Evolutionary conservation across 2,888 invertebrate species (phyloP).

Genomic region (Meta bourneti): DNA sequence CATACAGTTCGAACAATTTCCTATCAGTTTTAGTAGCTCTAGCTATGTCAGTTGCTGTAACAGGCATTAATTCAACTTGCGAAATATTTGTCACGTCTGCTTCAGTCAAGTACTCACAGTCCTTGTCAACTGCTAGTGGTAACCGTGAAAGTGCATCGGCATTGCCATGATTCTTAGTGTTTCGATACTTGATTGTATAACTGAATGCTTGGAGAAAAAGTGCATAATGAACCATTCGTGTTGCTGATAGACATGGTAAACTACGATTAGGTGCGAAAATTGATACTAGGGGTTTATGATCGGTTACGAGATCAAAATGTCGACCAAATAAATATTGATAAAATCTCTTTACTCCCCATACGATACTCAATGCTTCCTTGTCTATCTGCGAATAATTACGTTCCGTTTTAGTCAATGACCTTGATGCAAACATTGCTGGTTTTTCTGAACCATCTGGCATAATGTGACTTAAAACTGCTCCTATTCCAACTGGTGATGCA

Average conservation of each 20-base stretch:
- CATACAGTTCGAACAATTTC: constrained; percentile 65
- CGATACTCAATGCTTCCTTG: constrained; percentile 80
- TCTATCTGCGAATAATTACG: constrained; percentile 80
- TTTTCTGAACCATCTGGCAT: constrained; percentile 79
- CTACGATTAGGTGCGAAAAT: constrained; percentile 62
- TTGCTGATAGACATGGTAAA: constrained; percentile 61
- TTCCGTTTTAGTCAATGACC: constrained; percentile 79
- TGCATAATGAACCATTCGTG: constrained; percentile 62
- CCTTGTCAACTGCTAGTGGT: constrained; percentile 58
- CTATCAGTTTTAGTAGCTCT: constrained; percentile 63
- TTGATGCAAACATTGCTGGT: constrained; percentile 81
- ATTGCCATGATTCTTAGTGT: constrained; percentile 63
- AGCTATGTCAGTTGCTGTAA: constrained; percentile 64
- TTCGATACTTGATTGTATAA: constrained; percentile 60
- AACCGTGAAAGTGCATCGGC: constrained; percentile 62
- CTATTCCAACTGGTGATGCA: constrained; percentile 79
- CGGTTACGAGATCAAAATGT: constrained; percentile 40
- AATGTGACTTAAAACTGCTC: constrained; percentile 80
- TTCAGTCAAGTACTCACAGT: constrained; percentile 62
- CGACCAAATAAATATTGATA: constrained; percentile 70
- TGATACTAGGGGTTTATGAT: constrained; percentile 62
- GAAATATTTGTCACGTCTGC: constrained; percentile 62
- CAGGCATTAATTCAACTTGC: constrained; percentile 61
- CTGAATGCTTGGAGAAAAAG: constrained; percentile 65
- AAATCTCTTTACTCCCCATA: constrained; percentile 79